Base-by-base conservation (phyloP, 2,888 invertebrate species). In the Lasioglossum zephyrum region DNA sequence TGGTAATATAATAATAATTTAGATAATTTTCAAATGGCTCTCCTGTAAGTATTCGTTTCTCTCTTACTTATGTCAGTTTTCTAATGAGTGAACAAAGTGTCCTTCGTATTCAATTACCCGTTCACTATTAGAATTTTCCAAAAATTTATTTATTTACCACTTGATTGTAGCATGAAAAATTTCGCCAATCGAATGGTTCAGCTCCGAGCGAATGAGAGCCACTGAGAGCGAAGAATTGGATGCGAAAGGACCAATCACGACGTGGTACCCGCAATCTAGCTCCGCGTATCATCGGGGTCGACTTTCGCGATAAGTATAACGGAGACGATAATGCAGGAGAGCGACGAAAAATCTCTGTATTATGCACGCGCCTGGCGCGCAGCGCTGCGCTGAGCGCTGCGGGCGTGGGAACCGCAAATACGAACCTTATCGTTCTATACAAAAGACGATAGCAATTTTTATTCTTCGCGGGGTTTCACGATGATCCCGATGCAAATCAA, bases 321-420 rank as follows among this genome's bases (percentile, higher is more conserved):
- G 84, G 84, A 85, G 84, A 85, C 79, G 89, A 90, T 89, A 89
- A 82, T 84, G 74, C 85, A 82, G 81, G 80, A 83, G 75, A 77
- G 81, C 85, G 76, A 82, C 89, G 87, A 90, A 91, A 87, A 91
- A 89, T 89, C 86, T 36, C 36, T 57, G 80, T 84, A 77, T 84
- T 81, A 22, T 85, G 79, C 82, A 82, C 77, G 86, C 78, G 79
- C 74, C 69, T 41, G 66, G 39, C 79, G 77, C 83, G 49, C 49
- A 49, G 49, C 18, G 49, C 47, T 47, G 47, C 47, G 47, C 47
- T 5, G 16, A 53, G 49, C 49, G 49, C 60, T 26, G 60, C 60
- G 86, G 88, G 82, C 91, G 91, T 91, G 91, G 88, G 91, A 91
- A 91, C 77, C 77, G 90, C 85, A 91, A 91, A 91, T 89, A 91